phyloP scores from a whole-genome alignment of 2,113 vertebrate genomes.

The Salvelinus alpinus region DNA sequence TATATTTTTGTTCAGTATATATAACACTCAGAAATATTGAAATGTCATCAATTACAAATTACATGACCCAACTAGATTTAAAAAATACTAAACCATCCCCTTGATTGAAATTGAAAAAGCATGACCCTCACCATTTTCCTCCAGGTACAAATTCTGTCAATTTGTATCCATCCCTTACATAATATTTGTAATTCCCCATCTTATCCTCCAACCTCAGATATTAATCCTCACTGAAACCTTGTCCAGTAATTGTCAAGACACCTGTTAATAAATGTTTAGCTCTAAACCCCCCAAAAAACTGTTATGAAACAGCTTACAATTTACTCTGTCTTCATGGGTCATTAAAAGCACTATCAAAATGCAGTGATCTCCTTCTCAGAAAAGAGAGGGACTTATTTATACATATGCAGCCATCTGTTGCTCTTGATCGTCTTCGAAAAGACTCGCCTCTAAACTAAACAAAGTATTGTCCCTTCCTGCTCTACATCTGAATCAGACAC shows the following conservation, averaged over 20 bases:
- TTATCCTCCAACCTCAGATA: neutral
- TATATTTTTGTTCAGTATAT: too few species aligned
- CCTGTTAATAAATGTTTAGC: constrained; percentile 57
- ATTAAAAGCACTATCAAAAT: constrained; percentile 72
- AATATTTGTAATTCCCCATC: too few species aligned
- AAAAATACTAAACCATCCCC: too few species aligned
- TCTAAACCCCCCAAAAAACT: constrained; percentile 47
- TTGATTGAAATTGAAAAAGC: too few species aligned
- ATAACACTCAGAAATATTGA: too few species aligned
- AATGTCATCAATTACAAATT: too few species aligned
- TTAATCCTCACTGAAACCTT: constrained; percentile 1
- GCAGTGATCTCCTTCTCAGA: constrained; percentile 73
- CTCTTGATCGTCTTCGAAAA: constrained; percentile 48
- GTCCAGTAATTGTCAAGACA: constrained; percentile 31
- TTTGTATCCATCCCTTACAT: too few species aligned
- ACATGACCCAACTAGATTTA: too few species aligned
- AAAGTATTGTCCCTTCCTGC: too few species aligned
- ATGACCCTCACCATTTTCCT: too few species aligned
- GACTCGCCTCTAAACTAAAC: constrained; percentile 11
- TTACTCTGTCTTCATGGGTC: constrained; percentile 72
- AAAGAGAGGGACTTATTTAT: constrained; percentile 74
- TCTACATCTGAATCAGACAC: constrained; percentile 12
- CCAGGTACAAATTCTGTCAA: too few species aligned
- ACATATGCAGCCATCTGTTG: constrained; percentile 77
- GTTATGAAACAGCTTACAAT: constrained; percentile 72